Evolutionary conservation across 2,888 invertebrate species (phyloP), one percentile per base, ranked within the genome.

Genomic region (Tenthredo livida): DNA sequence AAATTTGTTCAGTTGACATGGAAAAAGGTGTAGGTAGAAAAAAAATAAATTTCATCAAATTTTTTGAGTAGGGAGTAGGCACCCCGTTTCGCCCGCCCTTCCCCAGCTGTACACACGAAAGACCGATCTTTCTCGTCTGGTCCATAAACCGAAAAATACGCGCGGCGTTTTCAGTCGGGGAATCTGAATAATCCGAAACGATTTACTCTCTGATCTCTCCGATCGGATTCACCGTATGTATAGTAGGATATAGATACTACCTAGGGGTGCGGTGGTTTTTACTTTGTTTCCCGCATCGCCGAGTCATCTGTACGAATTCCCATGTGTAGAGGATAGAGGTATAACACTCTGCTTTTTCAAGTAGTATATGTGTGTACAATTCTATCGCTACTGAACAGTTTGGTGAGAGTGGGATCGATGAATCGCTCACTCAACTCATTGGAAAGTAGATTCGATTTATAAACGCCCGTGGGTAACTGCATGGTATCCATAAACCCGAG

Each of bases 91-190:
- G 37, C 37, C 37, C 37, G 37, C 37, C 7, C 37, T 37, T 37
- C 1, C 6, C 37, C 37, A 6, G n/a, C n/a, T n/a, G n/a, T 50
- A 6, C 0, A 15, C 4, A 54, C 0, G 17, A 50, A 50, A 77
- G 25, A 29, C 17, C 50, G 17, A 80, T 40, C 40, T 61, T 61
- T 25, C 80, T 61, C 54, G 77, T 77, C 40, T 50, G 21, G 80
- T 50, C 80, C 80, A 58, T 80, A 80, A 80, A 80, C 58, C 80
- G 58, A 25, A 80, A 80, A 40, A 80, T 80, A 80, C 80, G 80
- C 40, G 80, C 21, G 58, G 6, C 21, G n/a, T 25, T 80, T 80
- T 25, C 37, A 40, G 61, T 21, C 7, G 21, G 61, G n/a, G 61
- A 80, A 80, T 80, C 80, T 80, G 80, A 80, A 80, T 80, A 80